These are phyloP conservation scores for Calonectris borealis DNA, from an alignment of 2,113 vertebrate species.

Conservation along the genomic window DNA sequence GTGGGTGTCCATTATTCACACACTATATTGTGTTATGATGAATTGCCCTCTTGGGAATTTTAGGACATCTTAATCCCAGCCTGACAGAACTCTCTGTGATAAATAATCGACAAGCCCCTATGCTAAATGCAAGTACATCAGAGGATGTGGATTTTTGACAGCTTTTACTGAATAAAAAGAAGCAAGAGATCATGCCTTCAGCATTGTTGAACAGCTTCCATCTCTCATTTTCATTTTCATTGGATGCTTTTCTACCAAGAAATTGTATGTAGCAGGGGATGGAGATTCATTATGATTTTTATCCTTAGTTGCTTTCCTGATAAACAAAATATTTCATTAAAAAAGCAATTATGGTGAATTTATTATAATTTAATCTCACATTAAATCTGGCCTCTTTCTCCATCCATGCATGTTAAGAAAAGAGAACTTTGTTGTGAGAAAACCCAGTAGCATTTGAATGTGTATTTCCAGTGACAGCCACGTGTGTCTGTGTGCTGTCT, in stretches of 20 bases:
- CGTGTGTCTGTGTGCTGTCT: background rate
- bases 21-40: constrained; percentile 73
- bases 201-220: background rate
- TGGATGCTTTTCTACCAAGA: background rate
- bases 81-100: constrained; percentile 68
- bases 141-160: constrained; percentile 70
- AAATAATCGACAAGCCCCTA: constrained; percentile 68
- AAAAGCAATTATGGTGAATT: background rate
- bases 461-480: background rate
- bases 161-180: constrained; percentile 52
- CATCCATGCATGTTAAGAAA: background rate
- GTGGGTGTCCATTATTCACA: constrained; percentile 62
- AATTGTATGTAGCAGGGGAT: background rate
- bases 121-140: constrained; percentile 69
- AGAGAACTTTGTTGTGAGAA: background rate
- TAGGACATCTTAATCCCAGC: constrained; percentile 77
- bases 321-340: constrained; percentile 10
- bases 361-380: constrained; percentile 7
- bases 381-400: constrained; percentile 7
- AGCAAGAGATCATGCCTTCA: background rate
- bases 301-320: background rate
- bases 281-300: constrained; percentile 8
- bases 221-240: constrained; percentile 46
- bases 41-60: constrained; percentile 72
- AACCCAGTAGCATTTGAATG: background rate